Percentiles rank a stretch among this genome's conserved stretches.
Conservation (phyloP, 2,113 vertebrate genomes). For the Cebidichthys violaceus region DNA sequence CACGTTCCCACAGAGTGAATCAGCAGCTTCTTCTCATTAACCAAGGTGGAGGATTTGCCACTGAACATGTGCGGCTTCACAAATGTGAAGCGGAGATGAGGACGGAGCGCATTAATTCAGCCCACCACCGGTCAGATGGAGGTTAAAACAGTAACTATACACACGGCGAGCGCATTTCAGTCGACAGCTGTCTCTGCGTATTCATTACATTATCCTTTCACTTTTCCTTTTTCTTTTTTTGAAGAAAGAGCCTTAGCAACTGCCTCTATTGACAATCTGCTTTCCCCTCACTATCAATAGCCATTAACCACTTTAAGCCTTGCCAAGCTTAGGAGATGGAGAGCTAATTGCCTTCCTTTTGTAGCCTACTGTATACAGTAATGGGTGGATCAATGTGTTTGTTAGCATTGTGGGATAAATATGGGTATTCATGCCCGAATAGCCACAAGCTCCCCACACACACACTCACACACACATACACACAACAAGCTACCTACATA, state of each 20-base stretch:
- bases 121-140: not conserved
- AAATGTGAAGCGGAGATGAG: not conserved
- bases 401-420: constrained; percentile 59
- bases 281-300: constrained; percentile 70
- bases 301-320: constrained; percentile 71
- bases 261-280: constrained; percentile 66
- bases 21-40: not conserved
- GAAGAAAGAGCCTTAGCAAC: constrained; percentile 45
- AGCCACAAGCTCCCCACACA: constrained; percentile 18
- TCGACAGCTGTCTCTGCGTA: constrained; percentile 20
- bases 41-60: not conserved
- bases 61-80: not conserved
- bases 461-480: not conserved
- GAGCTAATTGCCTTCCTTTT: constrained; percentile 66
- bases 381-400: constrained; percentile 66
- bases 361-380: constrained; percentile 53
- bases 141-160: constrained; percentile 37
- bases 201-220: constrained; percentile 40
- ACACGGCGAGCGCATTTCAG: constrained; percentile 15
- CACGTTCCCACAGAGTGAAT: not conserved
- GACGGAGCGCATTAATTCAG: constrained; percentile 18
- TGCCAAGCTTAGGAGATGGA: constrained; percentile 60
- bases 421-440: constrained; percentile 58
- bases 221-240: not conserved
- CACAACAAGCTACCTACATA: constrained; percentile 3